Evolutionary conservation across 2,113 vertebrate species (phyloP).

Genomic region (Chloropsis hardwickii): DNA sequence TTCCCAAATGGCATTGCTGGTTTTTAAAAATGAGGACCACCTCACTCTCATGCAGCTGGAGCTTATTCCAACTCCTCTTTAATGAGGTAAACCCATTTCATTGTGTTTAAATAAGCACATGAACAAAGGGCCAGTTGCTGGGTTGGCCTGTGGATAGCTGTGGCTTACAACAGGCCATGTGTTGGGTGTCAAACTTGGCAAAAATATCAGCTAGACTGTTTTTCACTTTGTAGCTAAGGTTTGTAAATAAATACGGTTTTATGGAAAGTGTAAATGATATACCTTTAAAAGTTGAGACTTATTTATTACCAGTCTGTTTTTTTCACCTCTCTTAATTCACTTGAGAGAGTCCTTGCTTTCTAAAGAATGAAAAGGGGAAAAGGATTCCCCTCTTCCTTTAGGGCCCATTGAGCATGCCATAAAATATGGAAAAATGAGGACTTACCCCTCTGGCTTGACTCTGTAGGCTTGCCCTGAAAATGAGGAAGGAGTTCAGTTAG

Average conservation of each 20-base stretch:
- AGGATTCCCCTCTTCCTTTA: neutral
- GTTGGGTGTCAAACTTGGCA: neutral
- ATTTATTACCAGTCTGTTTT: neutral
- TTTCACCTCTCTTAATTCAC: neutral
- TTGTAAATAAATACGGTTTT: neutral
- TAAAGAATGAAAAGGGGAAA: neutral
- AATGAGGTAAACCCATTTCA: neutral
- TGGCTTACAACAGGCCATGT: neutral
- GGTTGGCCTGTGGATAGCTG: neutral
- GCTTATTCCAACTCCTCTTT: neutral
- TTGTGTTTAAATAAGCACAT: neutral
- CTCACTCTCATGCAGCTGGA: neutral
- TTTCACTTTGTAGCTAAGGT: neutral
- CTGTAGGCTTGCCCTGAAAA: neutral
- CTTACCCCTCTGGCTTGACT: rapidly evolving
- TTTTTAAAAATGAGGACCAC: slow-evolving; percentile 14
- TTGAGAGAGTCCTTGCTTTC: neutral
- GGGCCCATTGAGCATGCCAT: neutral
- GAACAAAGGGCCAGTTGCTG: neutral
- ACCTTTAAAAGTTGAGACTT: neutral
- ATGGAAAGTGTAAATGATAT: neutral
- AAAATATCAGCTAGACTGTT: neutral
- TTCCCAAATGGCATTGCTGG: neutral
- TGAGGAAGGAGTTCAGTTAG: neutral
- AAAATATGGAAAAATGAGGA: neutral